Percentiles rank a stretch among this genome's conserved stretches.
Evolutionary conservation across 1,140 invertebrate species (phyloP).

Genomic region (Zaprionus davidi): DNA sequence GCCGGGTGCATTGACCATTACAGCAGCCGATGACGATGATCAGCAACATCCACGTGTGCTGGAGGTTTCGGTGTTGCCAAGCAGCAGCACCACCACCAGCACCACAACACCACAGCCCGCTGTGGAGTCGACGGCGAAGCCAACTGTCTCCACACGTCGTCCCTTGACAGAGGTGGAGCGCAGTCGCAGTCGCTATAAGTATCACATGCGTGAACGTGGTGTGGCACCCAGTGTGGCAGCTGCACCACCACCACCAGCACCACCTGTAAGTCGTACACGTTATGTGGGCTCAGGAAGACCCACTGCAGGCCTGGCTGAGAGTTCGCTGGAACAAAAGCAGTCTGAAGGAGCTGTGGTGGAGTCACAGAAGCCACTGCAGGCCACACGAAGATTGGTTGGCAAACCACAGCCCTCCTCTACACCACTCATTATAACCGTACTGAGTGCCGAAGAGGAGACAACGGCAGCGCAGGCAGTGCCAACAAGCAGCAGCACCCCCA

Average conservation of each 20-base stretch:
- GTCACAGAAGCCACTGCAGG: slow-evolving; percentile 28
- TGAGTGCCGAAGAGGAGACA: slow-evolving; percentile 82
- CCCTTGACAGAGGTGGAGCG: slow-evolving; percentile 70
- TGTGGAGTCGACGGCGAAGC: slow-evolving; percentile 16
- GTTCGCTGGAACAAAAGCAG: slow-evolving; percentile 35
- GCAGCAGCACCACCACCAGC: background rate
- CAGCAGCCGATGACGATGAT: slow-evolving; percentile 79
- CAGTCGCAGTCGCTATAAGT: slow-evolving; percentile 81
- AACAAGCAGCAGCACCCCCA: slow-evolving; percentile 49
- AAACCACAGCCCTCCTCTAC: slow-evolving; percentile 74
- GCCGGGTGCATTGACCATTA: slow-evolving; percentile 85
- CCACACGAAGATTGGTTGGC: slow-evolving; percentile 36
- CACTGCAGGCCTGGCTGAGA: slow-evolving; percentile 50
- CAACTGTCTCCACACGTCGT: slow-evolving; percentile 59
- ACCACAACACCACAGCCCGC: slow-evolving; percentile 39
- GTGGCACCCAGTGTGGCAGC: slow-evolving; percentile 24
- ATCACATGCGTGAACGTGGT: slow-evolving; percentile 84
- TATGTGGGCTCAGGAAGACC: slow-evolving; percentile 69
- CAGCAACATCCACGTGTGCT: slow-evolving; percentile 70
- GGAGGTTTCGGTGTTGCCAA: slow-evolving; percentile 76
- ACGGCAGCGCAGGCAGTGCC: no score
- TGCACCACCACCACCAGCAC: slow-evolving; percentile 23
- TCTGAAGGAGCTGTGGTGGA: slow-evolving; percentile 9
- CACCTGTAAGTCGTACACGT: slow-evolving; percentile 51
- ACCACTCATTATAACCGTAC: slow-evolving; percentile 83